Conservation (phyloP, 37 sponge, comb jelly and placozoan genomes). For the Cliona cf. orientalis region DNA sequence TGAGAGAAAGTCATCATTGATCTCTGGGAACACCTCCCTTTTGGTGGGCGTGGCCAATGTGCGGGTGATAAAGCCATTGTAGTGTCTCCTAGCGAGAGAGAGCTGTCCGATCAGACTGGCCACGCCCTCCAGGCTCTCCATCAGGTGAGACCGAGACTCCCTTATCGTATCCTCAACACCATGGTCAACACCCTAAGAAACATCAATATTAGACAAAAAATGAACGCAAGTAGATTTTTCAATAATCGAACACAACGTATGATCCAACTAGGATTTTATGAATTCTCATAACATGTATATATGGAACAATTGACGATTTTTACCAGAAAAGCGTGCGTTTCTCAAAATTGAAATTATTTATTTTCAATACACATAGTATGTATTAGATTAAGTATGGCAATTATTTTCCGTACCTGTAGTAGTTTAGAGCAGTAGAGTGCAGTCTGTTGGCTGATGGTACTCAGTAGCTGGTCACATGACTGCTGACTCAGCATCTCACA, state of each 20-base stretch:
- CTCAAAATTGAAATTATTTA: background rate
- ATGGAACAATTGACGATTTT: too few relatives aligned
- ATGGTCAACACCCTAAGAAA: constrained; percentile 18
- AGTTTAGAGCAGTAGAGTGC: constrained; percentile 46
- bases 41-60: too few relatives aligned
- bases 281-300: too few relatives aligned
- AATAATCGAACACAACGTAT: too few relatives aligned
- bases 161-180: background rate
- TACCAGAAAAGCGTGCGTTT: too few relatives aligned
- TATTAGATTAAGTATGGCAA: background rate
- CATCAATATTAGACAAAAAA: background rate
- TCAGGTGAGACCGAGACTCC: background rate
- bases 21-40: background rate
- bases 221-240: constrained; percentile 4
- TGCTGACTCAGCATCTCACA: background rate
- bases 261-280: too few relatives aligned
- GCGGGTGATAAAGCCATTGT: background rate
- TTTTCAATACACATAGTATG: background rate
- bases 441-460: constrained; percentile 38
- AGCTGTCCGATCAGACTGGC: constrained; percentile 11
- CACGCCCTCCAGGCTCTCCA: constrained; percentile 21
- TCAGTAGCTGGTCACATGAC: background rate
- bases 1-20: constrained; percentile 17
- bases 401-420: constrained; percentile 28
- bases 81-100: background rate